These are phyloP conservation scores for Platycnemis pennipes DNA, from an alignment of 2,888 invertebrate species.

Conservation along the genomic window DNA sequence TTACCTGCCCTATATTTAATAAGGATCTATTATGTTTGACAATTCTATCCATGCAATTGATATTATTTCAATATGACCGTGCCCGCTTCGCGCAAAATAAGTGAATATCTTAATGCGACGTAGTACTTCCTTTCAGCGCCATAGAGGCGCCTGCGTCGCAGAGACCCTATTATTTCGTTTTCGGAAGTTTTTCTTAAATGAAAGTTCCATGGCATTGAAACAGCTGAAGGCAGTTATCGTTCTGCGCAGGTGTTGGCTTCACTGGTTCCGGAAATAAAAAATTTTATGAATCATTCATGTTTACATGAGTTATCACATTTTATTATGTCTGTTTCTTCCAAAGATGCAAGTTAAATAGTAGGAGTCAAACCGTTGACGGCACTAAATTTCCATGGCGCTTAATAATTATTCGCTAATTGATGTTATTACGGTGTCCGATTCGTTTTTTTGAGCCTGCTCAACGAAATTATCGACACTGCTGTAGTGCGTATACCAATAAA, in stretches of 20 bases:
- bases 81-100: too few species aligned
- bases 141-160: not conserved
- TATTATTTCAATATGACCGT: too few species aligned
- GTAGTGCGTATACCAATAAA: too few species aligned
- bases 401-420: too few species aligned
- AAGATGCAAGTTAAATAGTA: not conserved
- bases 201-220: not conserved
- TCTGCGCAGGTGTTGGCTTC: not conserved
- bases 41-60: too few species aligned
- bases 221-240: not conserved
- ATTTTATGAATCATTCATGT: slow-evolving; percentile 7
- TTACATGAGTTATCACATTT: not conserved
- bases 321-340: not conserved
- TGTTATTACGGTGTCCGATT: too few species aligned
- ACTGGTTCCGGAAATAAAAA: not conserved
- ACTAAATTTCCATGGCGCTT: too few species aligned
- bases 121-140: not conserved
- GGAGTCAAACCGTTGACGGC: too few species aligned
- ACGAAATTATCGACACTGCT: too few species aligned
- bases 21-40: too few species aligned
- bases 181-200: not conserved
- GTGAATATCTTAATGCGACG: not conserved
- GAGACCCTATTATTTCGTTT: not conserved
- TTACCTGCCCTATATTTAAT: too few species aligned
- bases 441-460: too few species aligned